phyloP scores from a whole-genome alignment of 2,888 invertebrate genomes.

The Amiota minor region DNA sequence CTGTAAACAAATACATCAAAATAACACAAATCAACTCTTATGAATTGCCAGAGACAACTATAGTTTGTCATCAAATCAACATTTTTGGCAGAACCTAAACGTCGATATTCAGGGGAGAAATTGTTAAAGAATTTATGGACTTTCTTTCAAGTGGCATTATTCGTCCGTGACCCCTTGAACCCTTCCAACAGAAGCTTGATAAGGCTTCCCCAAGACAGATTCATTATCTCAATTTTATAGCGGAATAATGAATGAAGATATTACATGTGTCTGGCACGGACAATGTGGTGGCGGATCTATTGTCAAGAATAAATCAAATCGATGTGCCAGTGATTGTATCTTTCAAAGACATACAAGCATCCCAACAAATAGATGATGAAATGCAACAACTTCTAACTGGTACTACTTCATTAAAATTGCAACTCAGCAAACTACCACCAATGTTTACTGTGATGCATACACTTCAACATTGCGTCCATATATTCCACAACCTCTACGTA shows the following conservation, averaged over 20 bases:
- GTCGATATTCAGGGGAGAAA: too few species aligned
- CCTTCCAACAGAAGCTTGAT: slow-evolving; percentile 22
- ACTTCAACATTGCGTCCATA: neutral
- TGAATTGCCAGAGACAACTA: too few species aligned
- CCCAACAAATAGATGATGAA: slow-evolving; percentile 20
- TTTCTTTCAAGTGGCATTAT: too few species aligned
- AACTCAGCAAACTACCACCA: neutral
- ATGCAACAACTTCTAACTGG: slow-evolving; percentile 7
- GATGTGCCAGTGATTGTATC: neutral
- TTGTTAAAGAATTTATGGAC: too few species aligned
- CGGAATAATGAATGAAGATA: slow-evolving; percentile 28
- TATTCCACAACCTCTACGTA: neutral
- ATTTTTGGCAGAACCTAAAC: too few species aligned
- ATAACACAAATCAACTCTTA: too few species aligned
- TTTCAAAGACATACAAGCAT: slow-evolving; percentile 17
- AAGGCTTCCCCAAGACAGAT: slow-evolving; percentile 27
- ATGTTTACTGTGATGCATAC: neutral
- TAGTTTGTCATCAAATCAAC: too few species aligned
- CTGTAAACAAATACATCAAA: too few species aligned
- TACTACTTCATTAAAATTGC: neutral
- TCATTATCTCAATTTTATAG: slow-evolving; percentile 14
- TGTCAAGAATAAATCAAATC: slow-evolving; percentile 9
- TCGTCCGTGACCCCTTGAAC: too few species aligned
- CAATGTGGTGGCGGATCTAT: slow-evolving; percentile 9
- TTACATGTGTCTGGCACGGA: slow-evolving; percentile 9